These are phyloP conservation scores for Pissodes strobi DNA, from an alignment of 1,140 invertebrate genomes.

Conservation along the genomic window DNA sequence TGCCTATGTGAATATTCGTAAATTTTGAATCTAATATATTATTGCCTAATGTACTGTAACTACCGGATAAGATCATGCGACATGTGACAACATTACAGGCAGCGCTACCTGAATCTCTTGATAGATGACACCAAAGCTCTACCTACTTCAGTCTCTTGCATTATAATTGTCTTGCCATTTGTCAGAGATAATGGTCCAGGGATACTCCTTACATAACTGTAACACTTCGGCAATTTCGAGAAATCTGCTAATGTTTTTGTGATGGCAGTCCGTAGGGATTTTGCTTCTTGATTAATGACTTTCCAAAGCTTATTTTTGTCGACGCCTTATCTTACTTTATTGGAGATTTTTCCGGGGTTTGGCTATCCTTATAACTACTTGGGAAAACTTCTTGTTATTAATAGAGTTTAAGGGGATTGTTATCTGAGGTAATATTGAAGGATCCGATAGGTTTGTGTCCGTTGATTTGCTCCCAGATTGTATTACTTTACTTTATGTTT, in stretches of 20 bases:
- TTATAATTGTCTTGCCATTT: constrained; percentile 45
- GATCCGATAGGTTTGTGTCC: too few species aligned
- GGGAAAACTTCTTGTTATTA: background rate
- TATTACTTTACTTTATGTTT: too few species aligned
- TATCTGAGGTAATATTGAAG: too few species aligned
- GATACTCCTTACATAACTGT: constrained; percentile 15
- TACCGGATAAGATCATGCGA: too few species aligned
- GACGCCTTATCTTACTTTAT: constrained; percentile 31
- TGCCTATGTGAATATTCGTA: too few species aligned
- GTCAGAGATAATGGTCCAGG: constrained; percentile 38
- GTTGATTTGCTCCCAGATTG: too few species aligned
- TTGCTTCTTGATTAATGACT: constrained; percentile 29
- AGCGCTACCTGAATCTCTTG: too few species aligned
- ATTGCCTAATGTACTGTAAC: too few species aligned
- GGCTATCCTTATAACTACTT: constrained; percentile 13
- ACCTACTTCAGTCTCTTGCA: constrained; percentile 2
- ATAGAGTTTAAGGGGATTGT: too few species aligned
- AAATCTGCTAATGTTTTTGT: constrained; percentile 36
- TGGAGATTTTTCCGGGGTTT: constrained; percentile 20
- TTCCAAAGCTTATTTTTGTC: constrained; percentile 22
- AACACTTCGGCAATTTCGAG: constrained; percentile 25
- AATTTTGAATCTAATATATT: too few species aligned
- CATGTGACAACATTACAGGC: too few species aligned
- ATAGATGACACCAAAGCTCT: constrained; percentile 1
- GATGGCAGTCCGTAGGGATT: constrained; percentile 16